Percentiles rank a stretch among this genome's conserved stretches.
Evolutionary conservation across 2,888 invertebrate genomes (phyloP).

Genomic region (Caenorhabditis zanzibari): DNA sequence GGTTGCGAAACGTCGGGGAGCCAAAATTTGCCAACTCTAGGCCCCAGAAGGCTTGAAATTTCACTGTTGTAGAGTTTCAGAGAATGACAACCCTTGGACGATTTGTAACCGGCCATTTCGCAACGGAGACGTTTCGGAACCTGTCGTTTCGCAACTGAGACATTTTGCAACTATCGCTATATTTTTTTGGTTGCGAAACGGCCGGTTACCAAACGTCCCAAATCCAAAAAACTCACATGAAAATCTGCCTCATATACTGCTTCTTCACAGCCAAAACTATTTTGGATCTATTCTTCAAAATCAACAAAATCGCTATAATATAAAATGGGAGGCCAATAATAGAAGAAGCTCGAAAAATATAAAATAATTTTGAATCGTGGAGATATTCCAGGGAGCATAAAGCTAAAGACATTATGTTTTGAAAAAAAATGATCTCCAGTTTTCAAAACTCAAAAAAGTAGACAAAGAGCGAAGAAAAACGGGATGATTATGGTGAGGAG

Average conservation of each 20-base stretch:
- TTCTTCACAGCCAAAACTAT: not conserved
- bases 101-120: too few species aligned
- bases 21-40: too few species aligned
- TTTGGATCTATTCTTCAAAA: slow-evolving; percentile 2
- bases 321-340: slow-evolving; percentile 23
- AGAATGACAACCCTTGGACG: too few species aligned
- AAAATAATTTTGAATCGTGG: not conserved
- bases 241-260: slow-evolving; percentile 22
- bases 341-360: slow-evolving; percentile 14
- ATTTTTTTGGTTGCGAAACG: too few species aligned
- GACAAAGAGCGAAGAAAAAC: not conserved
- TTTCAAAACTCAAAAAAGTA: not conserved
- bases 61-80: too few species aligned
- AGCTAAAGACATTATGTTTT: not conserved
- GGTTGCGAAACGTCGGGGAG: too few species aligned
- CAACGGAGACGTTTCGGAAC: too few species aligned
- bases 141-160: too few species aligned
- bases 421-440: not conserved
- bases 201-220: too few species aligned
- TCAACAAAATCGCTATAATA: not conserved
- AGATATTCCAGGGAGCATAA: slow-evolving; percentile 15
- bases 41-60: too few species aligned
- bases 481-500: not conserved
- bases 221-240: slow-evolving; percentile 24
- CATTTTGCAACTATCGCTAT: too few species aligned